Base-by-base conservation (phyloP, 2,888 invertebrate species). In the Seira musarum region DNA sequence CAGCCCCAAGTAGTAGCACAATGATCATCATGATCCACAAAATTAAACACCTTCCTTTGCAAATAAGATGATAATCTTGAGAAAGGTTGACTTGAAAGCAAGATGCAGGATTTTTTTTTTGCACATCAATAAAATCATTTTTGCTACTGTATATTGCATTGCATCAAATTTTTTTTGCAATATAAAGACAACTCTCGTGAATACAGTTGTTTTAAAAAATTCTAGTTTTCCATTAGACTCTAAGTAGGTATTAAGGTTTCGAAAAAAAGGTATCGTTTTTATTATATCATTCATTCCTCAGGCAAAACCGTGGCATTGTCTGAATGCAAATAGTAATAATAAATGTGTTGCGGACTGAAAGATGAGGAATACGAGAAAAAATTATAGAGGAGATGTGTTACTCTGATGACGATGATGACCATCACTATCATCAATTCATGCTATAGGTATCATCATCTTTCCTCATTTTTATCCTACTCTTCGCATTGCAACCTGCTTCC, bases 401-500 rank as follows among this genome's bases (percentile, higher is more conserved):
- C 22, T 21, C 17, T 68, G 40, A n/a, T n/a, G n/a, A n/a, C n/a
- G n/a, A n/a, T n/a, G n/a, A 60, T 63, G 35, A 57, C 40, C 57
- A 22, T 70, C 49, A 22, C 35, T 13, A n/a, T n/a, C n/a, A n/a
- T n/a, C n/a, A n/a, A n/a, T n/a, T n/a, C n/a, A n/a, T n/a, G n/a
- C n/a, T n/a, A n/a, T n/a, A n/a, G n/a, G n/a, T n/a, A n/a, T n/a
- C n/a, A n/a, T n/a, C n/a, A n/a, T n/a, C n/a, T n/a, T n/a, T n/a
- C n/a, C n/a, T n/a, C n/a, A 64, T 68, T n/a, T 77, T 21, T 49
- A 61, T 64, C 49, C 57, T 78, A n/a, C n/a, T 72, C 70, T 69
- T 66, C n/a, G 57, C 15, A 57, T 77, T 60, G 67, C 78, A 78
- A 78, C 78, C 78, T 72, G 78, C 78, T 78, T 72, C 71, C 78